A percentile compares a stretch with the other conserved stretches of the same genome.
These are phyloP conservation scores for Aurelia aurita DNA, from an alignment of 30 jellyfish, hydroid and myxozoan species.

Conservation along the genomic window DNA sequence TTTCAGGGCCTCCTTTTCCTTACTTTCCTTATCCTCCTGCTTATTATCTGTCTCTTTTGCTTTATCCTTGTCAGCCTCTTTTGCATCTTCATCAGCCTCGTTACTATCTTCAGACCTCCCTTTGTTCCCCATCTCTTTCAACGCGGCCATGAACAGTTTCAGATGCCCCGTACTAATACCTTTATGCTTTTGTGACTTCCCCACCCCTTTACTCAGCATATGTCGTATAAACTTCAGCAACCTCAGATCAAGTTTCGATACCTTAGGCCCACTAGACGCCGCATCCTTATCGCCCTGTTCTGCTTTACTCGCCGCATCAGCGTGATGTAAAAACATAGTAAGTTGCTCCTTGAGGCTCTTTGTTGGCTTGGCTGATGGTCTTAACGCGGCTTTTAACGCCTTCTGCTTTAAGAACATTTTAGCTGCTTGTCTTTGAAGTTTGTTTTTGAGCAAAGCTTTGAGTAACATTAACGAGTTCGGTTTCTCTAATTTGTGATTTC, in stretches of 20 bases:
- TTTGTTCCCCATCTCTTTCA: slow-evolving; percentile 28
- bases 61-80: slow-evolving; percentile 3
- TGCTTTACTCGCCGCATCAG: not conserved
- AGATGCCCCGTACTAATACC: slow-evolving; percentile 30
- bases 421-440: slow-evolving; percentile 50
- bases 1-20: not conserved
- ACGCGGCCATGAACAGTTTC: slow-evolving; percentile 44
- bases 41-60: slow-evolving; percentile 8
- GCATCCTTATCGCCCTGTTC: not conserved
- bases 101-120: slow-evolving; percentile 2
- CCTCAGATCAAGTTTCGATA: slow-evolving; percentile 43
- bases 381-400: slow-evolving; percentile 27
- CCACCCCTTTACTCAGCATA: slow-evolving; percentile 47
- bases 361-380: slow-evolving; percentile 27
- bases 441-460: slow-evolving; percentile 50
- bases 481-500: slow-evolving; percentile 43
- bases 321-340: slow-evolving; percentile 16
- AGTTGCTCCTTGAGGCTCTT: slow-evolving; percentile 35
- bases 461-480: slow-evolving; percentile 39
- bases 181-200: slow-evolving; percentile 19
- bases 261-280: slow-evolving; percentile 2
- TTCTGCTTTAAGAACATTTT: slow-evolving; percentile 35
- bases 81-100: not conserved
- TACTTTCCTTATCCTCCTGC: slow-evolving; percentile 2
- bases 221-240: slow-evolving; percentile 48